Evolutionary conservation across 2,797 vertebrate genomes (phyloP).

Genomic region (Rhynchonycteris naso): DNA sequence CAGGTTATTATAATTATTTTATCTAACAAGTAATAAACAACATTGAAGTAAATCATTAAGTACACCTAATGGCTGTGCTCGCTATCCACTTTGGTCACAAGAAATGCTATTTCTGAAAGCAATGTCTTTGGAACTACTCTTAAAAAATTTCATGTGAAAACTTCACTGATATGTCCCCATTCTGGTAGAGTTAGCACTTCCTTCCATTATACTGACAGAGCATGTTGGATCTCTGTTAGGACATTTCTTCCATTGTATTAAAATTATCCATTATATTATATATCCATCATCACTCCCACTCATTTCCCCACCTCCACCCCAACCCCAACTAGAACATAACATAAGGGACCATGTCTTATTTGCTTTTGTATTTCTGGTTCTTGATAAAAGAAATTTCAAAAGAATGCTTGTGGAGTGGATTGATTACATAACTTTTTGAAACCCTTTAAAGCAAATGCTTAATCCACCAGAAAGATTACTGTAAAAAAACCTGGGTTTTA

Average conservation of each 20-base stretch:
- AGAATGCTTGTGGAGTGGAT: not conserved
- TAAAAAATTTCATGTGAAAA: not conserved
- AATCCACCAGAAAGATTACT: constrained; percentile 19
- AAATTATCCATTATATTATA: not conserved
- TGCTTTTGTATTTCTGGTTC: constrained; percentile 35
- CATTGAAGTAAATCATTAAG: not conserved
- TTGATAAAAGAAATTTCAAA: constrained; percentile 39
- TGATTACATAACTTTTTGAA: not conserved
- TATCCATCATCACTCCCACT: not conserved
- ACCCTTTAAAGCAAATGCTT: not conserved
- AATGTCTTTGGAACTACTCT: not conserved
- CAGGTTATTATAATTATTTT: not conserved
- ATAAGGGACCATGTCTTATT: not conserved
- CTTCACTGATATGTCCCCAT: not conserved
- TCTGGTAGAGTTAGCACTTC: not conserved
- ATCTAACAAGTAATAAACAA: not conserved
- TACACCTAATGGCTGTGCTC: not conserved
- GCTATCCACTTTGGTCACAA: not conserved
- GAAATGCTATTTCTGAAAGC: constrained; percentile 3
- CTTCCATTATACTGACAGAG: not conserved
- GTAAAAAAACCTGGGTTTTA: not conserved
- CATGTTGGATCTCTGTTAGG: not conserved
- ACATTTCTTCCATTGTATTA: not conserved
- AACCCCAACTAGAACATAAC: not conserved
- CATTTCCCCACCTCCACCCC: not conserved